These are phyloP conservation scores for Gila robusta DNA, from an alignment of 2,797 vertebrate genomes.

Conservation along the genomic window DNA sequence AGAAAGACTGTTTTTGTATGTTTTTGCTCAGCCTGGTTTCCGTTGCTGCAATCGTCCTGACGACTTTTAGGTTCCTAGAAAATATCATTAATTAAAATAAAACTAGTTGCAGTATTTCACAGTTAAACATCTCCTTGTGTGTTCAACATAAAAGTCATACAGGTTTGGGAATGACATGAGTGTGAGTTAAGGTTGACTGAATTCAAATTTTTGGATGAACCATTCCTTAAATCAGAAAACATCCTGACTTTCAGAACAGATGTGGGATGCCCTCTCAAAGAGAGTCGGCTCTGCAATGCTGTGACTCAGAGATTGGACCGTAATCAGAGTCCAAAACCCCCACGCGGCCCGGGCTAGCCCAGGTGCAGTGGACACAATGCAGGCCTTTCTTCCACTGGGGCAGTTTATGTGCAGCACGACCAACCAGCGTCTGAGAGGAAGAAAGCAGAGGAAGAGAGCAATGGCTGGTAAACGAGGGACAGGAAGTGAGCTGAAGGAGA, in stretches of 20 bases:
- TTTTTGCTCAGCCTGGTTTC: neutral
- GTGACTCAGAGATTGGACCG: conserved; percentile 38
- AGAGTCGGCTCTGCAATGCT: neutral
- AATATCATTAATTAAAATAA: conserved; percentile 68
- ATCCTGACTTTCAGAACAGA: conserved; percentile 26
- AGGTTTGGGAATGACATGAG: neutral
- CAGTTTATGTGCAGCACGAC: conserved; percentile 34
- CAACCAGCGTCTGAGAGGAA: conserved; percentile 39
- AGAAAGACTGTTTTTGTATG: neutral
- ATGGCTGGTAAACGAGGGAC: conserved; percentile 18
- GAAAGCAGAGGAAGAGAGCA: conserved; percentile 36
- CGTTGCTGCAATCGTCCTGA: conserved; percentile 48
- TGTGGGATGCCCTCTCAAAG: conserved; percentile 13
- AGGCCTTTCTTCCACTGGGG: conserved; percentile 54
- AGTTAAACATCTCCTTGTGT: too few species aligned
- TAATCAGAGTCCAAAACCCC: conserved; percentile 33
- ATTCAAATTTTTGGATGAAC: neutral
- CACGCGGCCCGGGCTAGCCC: conserved; percentile 9
- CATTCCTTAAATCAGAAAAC: neutral
- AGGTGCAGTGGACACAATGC: conserved; percentile 61
- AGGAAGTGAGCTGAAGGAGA: conserved; percentile 21
- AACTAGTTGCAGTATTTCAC: conserved; percentile 33
- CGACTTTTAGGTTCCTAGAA: conserved; percentile 58
- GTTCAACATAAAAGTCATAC: neutral
- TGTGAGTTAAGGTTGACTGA: neutral